phyloP scores from a whole-genome alignment of 2,113 vertebrate genomes.

The Odontophorus gujanensis region DNA sequence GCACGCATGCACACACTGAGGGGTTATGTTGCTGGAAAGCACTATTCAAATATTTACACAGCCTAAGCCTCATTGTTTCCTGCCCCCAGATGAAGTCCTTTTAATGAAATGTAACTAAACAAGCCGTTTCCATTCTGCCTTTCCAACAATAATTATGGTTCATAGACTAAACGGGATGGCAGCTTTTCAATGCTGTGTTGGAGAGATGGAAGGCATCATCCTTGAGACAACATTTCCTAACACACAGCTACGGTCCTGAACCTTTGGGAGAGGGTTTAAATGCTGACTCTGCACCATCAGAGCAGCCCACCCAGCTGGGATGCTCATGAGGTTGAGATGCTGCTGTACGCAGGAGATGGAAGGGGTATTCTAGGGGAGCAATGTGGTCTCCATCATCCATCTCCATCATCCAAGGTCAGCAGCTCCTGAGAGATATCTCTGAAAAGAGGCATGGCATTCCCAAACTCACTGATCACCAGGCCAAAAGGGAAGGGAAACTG shows the following conservation, averaged over 20 bases:
- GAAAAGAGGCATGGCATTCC: neutral
- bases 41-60: conserved; percentile 21
- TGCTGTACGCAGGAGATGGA: neutral
- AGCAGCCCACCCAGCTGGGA: fast-evolving
- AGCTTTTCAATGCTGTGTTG: neutral
- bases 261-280: neutral
- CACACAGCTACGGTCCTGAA: neutral
- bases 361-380: neutral
- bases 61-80: neutral
- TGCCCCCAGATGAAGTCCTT: neutral
- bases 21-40: neutral
- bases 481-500: neutral
- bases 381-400: neutral
- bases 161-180: neutral
- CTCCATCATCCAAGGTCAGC: neutral
- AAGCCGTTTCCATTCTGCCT: neutral
- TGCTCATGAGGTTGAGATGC: fast-evolving
- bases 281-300: neutral
- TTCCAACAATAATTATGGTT: neutral
- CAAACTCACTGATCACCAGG: neutral
- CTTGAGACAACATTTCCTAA: neutral
- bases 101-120: neutral
- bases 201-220: neutral
- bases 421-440: neutral
- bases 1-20: neutral